phyloP scores from a whole-genome alignment of 2,113 vertebrate genomes.

The Atlantisia rogersi region DNA sequence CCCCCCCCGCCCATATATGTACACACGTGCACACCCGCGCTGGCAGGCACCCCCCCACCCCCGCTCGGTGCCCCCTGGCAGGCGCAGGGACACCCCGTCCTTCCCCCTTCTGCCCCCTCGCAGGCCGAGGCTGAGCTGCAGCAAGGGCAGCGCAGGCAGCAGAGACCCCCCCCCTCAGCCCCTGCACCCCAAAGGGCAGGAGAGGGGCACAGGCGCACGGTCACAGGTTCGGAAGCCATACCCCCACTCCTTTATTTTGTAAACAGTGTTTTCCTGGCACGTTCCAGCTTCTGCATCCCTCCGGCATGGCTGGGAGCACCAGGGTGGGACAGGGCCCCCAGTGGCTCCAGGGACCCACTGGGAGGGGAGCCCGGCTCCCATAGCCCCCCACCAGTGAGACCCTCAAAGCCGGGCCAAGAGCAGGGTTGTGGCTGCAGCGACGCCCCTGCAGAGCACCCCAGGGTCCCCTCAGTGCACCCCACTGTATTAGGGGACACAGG shows the following conservation, averaged over 20 bases:
- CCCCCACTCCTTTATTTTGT: conserved; percentile 25
- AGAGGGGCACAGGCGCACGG: background rate
- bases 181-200: background rate
- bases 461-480: background rate
- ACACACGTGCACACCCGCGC: no score
- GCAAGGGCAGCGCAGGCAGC: background rate
- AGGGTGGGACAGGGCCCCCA: background rate
- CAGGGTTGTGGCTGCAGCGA: background rate
- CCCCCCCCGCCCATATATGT: background rate
- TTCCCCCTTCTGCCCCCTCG: background rate
- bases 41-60: background rate
- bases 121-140: background rate
- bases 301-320: fast-evolving
- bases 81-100: background rate
- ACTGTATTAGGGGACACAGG: fast-evolving
- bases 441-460: fast-evolving
- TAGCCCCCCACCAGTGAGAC: background rate
- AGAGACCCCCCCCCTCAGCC: background rate
- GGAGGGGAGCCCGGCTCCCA: background rate
- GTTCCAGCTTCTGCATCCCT: fast-evolving
- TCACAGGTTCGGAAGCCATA: fast-evolving
- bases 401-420: fast-evolving
- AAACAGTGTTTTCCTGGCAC: background rate
- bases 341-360: fast-evolving
- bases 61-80: background rate